Evolutionary conservation across 2,888 invertebrate species (phyloP).

Genomic region (Tetragonisca angustula): DNA sequence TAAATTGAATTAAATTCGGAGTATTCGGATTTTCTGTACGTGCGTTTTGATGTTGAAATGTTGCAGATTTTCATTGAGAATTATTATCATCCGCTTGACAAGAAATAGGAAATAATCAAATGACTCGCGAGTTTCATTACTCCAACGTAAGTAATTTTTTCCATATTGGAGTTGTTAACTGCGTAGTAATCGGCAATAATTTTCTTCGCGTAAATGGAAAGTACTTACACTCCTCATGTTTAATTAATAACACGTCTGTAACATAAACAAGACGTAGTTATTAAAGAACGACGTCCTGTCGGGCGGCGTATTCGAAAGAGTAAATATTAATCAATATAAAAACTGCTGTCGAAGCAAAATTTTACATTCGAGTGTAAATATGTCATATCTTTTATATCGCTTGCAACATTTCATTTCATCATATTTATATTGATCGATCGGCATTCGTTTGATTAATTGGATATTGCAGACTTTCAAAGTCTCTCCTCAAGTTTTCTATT

Average conservation of each 20-base stretch:
- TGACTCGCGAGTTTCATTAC: not conserved
- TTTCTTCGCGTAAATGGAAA: conserved; percentile 2
- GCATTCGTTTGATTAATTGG: too few relatives aligned
- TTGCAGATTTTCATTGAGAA: not conserved
- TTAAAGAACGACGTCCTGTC: not conserved
- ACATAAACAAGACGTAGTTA: not conserved
- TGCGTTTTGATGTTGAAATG: not conserved
- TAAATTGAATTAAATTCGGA: not conserved
- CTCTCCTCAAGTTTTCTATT: too few relatives aligned
- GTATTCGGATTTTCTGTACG: not conserved
- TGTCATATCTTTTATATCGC: too few relatives aligned
- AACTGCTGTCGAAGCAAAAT: not conserved
- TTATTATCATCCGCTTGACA: not conserved
- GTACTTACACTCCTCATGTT: too few relatives aligned
- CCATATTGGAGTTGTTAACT: not conserved
- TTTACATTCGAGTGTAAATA: too few relatives aligned
- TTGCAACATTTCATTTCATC: too few relatives aligned
- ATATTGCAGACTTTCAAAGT: too few relatives aligned
- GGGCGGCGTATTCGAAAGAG: not conserved
- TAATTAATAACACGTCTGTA: not conserved
- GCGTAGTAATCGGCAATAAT: conserved; percentile 9
- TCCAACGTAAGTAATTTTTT: not conserved
- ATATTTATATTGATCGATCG: too few relatives aligned
- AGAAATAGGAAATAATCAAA: not conserved
- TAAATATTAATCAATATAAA: not conserved